Conservation (phyloP, 1,140 invertebrate genomes). For the Apocrypta bakeri region DNA sequence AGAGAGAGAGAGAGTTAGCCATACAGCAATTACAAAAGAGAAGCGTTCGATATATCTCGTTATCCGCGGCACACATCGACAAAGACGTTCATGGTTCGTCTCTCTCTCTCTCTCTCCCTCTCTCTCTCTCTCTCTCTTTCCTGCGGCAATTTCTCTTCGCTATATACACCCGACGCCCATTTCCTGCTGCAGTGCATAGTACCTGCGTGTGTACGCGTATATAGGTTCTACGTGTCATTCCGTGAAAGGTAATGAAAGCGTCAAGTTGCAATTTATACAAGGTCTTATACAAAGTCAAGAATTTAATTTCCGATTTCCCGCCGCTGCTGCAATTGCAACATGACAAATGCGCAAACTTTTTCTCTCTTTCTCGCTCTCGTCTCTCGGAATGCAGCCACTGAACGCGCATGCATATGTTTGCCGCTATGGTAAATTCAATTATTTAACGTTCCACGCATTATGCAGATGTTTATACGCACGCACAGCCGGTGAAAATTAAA, state of each 20-base stretch:
- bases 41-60: not conserved
- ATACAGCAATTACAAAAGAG: no score
- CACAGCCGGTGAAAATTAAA: no score
- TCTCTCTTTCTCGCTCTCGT: not conserved
- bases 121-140: not conserved
- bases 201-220: not conserved
- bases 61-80: not conserved
- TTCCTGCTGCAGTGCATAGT: no score
- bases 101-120: not conserved
- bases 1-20: no score
- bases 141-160: not conserved
- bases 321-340: not conserved
- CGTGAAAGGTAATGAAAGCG: conserved; percentile 21
- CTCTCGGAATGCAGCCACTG: conserved; percentile 9
- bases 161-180: not conserved
- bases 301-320: conserved; percentile 27
- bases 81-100: not conserved
- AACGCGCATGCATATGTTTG: not conserved
- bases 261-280: conserved; percentile 20
- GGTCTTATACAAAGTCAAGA: conserved; percentile 9
- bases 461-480: not conserved
- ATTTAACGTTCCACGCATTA: not conserved
- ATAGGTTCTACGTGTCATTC: not conserved
- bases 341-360: not conserved
- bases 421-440: conserved; percentile 1